Base-by-base conservation (phyloP, 2,888 invertebrate genomes). In the Chloroclysta siterata region DNA sequence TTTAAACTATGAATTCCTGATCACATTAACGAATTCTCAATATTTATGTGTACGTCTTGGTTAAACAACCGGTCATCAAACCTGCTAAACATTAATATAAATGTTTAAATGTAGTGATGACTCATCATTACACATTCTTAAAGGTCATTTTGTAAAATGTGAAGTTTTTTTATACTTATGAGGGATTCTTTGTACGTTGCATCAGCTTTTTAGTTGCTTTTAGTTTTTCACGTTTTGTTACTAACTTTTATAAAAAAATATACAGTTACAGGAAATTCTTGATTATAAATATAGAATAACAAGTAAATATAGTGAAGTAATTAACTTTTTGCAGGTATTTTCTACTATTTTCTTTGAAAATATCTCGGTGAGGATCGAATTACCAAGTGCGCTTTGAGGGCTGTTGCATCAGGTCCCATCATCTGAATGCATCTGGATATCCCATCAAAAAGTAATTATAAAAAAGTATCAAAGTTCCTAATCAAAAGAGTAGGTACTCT, bases 41-140 rank as follows among this genome's bases (percentile, higher is more conserved):
- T 55, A 48, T 47, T 48, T 61, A 52, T 66, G 69, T 62, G 65
- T 55, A 54, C 44, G 42, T 51, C 54, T 15, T 46, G 50, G 46
- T 59, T 52, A 17, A 41, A 53, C 53, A 60, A 65, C 60, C 60
- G 60, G 60, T 64, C 46, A 52, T 33, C 17, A 52, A 48, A 60
- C 36, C 66, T 72, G 78, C 80, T 47, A 48, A 29, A 52, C 41
- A 54, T 55, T 11, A 54, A 41, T 53, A 53, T 50, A 39, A 39
- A 46, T 72, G 65, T 75, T 78, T 81, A 81, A 79, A 85, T 77
- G 73, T 77, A 81, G 78, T 73, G 64, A 78, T 88, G 88, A 88
- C 79, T 87, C 87, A 69, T 65, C 87, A 69, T 65, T 70, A 71
- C 63, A 63, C 69, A 77, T 80, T 79, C 75, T 71, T 65, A 53